Percentiles rank a stretch among this genome's conserved stretches.
These are phyloP conservation scores for Dolichotis patagonum DNA, from an alignment of 2,113 vertebrate genomes.

Conservation along the genomic window DNA sequence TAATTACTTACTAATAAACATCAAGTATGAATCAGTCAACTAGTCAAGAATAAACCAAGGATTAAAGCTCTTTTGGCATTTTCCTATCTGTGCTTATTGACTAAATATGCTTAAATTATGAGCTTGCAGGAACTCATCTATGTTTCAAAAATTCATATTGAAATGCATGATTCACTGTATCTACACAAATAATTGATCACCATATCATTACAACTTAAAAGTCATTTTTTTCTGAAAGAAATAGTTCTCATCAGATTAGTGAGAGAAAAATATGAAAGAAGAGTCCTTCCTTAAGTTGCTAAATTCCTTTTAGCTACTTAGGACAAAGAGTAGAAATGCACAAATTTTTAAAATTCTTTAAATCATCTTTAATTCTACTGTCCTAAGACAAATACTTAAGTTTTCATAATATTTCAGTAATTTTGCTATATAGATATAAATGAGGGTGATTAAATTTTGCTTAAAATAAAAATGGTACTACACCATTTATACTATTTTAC, in stretches of 20 bases:
- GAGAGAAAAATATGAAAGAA: constrained; percentile 1
- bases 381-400: neutral
- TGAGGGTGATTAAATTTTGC: neutral
- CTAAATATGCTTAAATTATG: constrained; percentile 44
- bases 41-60: constrained; percentile 48
- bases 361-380: neutral
- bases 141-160: constrained; percentile 42
- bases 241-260: constrained; percentile 13
- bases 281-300: neutral
- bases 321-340: neutral
- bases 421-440: neutral
- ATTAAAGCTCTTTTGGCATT: constrained; percentile 19
- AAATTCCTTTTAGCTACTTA: neutral
- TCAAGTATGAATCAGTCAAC: neutral
- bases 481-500: neutral
- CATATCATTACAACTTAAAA: constrained; percentile 47
- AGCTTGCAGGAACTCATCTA: neutral
- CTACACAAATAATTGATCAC: constrained; percentile 38
- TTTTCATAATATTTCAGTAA: constrained; percentile 40
- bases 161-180: neutral
- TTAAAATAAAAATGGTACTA: constrained; percentile 40
- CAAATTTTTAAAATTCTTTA: neutral
- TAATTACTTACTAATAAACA: neutral
- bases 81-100: constrained; percentile 9
- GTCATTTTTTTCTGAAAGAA: constrained; percentile 27